phyloP scores from a whole-genome alignment of 2,888 invertebrate genomes.

The Limenitis arthemis region DNA sequence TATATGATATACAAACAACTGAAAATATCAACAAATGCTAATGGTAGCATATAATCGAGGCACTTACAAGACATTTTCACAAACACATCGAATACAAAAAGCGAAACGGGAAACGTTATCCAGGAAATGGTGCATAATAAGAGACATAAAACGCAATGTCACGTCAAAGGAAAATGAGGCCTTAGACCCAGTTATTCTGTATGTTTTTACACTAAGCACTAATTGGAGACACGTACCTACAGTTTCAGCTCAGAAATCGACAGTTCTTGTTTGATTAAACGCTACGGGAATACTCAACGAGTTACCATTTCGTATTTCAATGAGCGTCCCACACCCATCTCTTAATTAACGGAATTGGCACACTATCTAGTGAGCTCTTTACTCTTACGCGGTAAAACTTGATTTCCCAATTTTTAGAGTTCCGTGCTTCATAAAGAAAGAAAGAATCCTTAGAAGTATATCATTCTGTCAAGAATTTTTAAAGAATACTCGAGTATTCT shows the following conservation, averaged over 20 bases:
- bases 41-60: too few species aligned
- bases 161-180: constrained; percentile 13
- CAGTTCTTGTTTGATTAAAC: constrained; percentile 49
- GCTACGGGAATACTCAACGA: constrained; percentile 39
- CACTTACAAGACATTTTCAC: too few species aligned
- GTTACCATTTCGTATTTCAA: constrained; percentile 28
- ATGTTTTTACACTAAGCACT: constrained; percentile 35
- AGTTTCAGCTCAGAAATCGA: constrained; percentile 49
- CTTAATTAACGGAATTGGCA: constrained; percentile 44
- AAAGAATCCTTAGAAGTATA: too few species aligned
- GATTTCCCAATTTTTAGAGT: background rate
- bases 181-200: constrained; percentile 21
- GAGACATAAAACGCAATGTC: constrained; percentile 4
- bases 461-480: too few species aligned
- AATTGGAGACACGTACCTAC: constrained; percentile 46
- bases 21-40: too few species aligned
- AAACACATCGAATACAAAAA: too few species aligned
- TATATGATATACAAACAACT: too few species aligned
- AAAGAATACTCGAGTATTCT: too few species aligned
- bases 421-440: too few species aligned
- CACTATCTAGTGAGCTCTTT: constrained; percentile 7
- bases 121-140: constrained; percentile 6
- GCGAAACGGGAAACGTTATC: background rate
- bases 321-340: constrained; percentile 27
- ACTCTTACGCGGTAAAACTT: constrained; percentile 12